phyloP scores from a whole-genome alignment of 2,888 invertebrate species.

The Zaprionus obscuricornis region DNA sequence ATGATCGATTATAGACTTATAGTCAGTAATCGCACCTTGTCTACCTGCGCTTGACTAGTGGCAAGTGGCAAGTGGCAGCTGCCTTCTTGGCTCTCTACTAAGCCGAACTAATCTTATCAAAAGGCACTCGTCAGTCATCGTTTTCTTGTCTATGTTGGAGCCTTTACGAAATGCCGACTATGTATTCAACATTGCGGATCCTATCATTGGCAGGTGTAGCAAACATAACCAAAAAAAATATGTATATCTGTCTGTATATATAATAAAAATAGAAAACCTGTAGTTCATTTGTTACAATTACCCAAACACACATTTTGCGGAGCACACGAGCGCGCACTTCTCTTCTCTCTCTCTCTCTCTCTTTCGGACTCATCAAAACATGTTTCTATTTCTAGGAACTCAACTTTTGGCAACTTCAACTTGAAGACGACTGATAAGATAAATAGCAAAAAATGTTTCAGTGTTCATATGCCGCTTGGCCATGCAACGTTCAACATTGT shows the following conservation, averaged over 20 bases:
- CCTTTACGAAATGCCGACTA: slow-evolving; percentile 41
- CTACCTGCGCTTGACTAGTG: slow-evolving; percentile 44
- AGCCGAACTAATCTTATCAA: slow-evolving; percentile 70
- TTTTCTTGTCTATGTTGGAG: slow-evolving; percentile 26
- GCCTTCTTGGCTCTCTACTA: slow-evolving; percentile 16
- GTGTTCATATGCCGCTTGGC: slow-evolving; percentile 48
- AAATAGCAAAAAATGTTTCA: slow-evolving; percentile 55
- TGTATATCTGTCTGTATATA: slow-evolving; percentile 1
- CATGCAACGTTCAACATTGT: not conserved
- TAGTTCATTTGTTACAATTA: slow-evolving; percentile 67
- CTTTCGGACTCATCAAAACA: too few relatives aligned
- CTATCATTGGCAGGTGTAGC: slow-evolving; percentile 57
- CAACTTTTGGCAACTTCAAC: slow-evolving; percentile 57
- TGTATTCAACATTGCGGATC: not conserved
- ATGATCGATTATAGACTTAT: slow-evolving; percentile 58
- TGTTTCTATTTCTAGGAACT: slow-evolving; percentile 40
- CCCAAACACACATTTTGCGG: slow-evolving; percentile 63
- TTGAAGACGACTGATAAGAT: slow-evolving; percentile 60
- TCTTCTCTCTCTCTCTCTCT: not conserved
- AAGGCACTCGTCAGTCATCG: slow-evolving; percentile 55
- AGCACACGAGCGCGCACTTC: slow-evolving; percentile 27
- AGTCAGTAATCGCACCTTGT: slow-evolving; percentile 32
- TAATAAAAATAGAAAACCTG: slow-evolving; percentile 9
- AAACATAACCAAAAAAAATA: slow-evolving; percentile 25
- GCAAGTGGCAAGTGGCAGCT: slow-evolving; percentile 24